Base-by-base conservation (phyloP, 2,888 invertebrate species). In the Machimus atricapillus region DNA sequence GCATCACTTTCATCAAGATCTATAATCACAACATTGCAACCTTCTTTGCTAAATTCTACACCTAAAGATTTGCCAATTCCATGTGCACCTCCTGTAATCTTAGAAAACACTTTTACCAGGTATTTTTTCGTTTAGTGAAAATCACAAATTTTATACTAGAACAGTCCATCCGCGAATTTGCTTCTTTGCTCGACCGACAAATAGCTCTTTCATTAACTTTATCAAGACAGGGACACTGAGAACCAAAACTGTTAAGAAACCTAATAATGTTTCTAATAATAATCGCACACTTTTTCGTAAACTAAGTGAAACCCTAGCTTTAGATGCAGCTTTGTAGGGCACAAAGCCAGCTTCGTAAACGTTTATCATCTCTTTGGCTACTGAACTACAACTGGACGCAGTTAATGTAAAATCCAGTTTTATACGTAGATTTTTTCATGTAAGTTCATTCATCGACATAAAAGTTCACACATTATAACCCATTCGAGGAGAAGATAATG, bases 61-160 rank as follows among this genome's bases (percentile, higher is more conserved):
- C 92, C 92, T 43, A 93, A 92, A 90, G 93, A 93, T 74, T 93
- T 91, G 5, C 93, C 93, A 88, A 93, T 90, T 19, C 93, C 93
- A 88, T 93, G 92, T 86, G 92, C 93, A 82, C 93, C 93, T 43
- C 93, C 93, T 27, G 93, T 93, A 52, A 93, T 91, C 93, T 93
- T 78, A 31, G 85, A 87, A 12, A 73, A n/a, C 43, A 56, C n/a
- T n/a, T 52, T 52, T n/a, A 16, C 19, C 8, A 52, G n/a, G 1
- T 52, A 52, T 2, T 9, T 34, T 23, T 3, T 12, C 19, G 9
- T 40, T 23, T n/a, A 79, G 23, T 9, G 23, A 7, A 40, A 19
- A 31, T 74, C 5, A 27, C 19, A 12, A 66, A 19, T 12, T 19
- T 66, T 9, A 27, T 86, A 87, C 88, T 12, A 88, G 23, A 27